Percentiles rank a stretch among this genome's conserved stretches.
These are phyloP conservation scores for Stegastes partitus DNA, from an alignment of 2,113 vertebrate genomes.

Conservation along the genomic window DNA sequence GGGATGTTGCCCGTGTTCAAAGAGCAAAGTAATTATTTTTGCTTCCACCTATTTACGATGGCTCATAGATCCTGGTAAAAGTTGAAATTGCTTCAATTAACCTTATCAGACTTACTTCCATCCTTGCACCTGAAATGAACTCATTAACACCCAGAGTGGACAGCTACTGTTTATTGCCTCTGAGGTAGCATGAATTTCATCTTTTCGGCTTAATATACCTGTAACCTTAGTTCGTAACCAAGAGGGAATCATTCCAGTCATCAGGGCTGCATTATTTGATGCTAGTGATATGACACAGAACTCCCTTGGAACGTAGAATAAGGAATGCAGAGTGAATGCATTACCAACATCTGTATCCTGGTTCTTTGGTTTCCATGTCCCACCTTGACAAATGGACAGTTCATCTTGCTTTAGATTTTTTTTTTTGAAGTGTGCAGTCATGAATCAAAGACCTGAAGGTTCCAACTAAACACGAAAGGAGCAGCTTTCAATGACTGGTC, in stretches of 20 bases:
- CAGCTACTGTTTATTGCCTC: constrained; percentile 1
- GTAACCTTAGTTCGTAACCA: not conserved
- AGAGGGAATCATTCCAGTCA: too few species aligned
- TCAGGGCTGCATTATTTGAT: too few species aligned
- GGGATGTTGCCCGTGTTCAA: constrained; percentile 46
- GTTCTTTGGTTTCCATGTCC: too few species aligned
- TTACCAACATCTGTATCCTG: too few species aligned
- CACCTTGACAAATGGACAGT: too few species aligned
- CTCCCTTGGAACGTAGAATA: too few species aligned
- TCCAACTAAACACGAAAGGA: not conserved
- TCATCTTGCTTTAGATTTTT: not conserved
- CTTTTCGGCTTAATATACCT: not conserved
- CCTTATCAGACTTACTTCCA: constrained; percentile 59
- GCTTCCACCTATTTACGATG: constrained; percentile 22
- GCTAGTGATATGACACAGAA: too few species aligned
- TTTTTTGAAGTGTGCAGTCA: not conserved
- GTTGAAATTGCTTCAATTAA: constrained; percentile 65
- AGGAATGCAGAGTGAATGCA: too few species aligned
- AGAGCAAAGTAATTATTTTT: constrained; percentile 69
- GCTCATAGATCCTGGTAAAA: constrained; percentile 37
- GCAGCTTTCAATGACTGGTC: not conserved
- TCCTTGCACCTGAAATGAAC: constrained; percentile 22
- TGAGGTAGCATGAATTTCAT: not conserved
- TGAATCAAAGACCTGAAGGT: not conserved
- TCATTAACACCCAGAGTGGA: constrained; percentile 17